These are phyloP conservation scores for Myotis lucifugus DNA, from an alignment of 2,113 vertebrate genomes.

Conservation along the genomic window DNA sequence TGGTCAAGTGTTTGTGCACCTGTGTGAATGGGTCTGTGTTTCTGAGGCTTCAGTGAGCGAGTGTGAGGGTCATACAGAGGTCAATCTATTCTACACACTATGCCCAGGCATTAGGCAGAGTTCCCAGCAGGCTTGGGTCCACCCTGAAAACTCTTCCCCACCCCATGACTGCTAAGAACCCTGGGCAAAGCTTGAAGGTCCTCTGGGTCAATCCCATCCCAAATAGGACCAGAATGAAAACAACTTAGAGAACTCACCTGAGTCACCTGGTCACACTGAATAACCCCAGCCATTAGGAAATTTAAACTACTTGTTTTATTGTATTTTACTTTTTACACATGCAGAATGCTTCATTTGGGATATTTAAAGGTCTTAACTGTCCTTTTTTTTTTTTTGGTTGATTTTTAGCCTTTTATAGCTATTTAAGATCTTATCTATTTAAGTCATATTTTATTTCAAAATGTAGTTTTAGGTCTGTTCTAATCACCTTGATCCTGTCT, in stretches of 20 bases:
- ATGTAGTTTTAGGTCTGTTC: neutral
- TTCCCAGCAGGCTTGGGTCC: neutral
- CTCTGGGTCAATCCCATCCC: neutral
- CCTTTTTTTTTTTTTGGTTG: neutral
- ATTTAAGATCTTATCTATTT: neutral
- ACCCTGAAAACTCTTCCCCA: neutral
- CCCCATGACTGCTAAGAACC: neutral
- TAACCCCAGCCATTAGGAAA: neutral
- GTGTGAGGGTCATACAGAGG: no score
- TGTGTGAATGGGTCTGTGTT: neutral
- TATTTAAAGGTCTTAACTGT: neutral
- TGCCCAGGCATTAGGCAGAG: neutral
- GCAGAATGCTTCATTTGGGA: neutral
- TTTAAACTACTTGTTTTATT: neutral
- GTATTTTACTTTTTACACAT: neutral
- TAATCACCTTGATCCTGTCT: neutral
- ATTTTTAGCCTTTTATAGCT: neutral
- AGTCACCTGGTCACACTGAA: neutral
- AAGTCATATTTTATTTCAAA: neutral
- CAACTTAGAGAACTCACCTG: neutral
- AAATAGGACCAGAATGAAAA: neutral
- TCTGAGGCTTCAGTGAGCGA: neutral
- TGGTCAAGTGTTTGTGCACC: neutral
- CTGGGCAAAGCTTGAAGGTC: neutral
- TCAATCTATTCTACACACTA: accelerated